These are phyloP conservation scores for Elephantulus edwardii DNA, from an alignment of 2,113 vertebrate genomes.

Conservation along the genomic window DNA sequence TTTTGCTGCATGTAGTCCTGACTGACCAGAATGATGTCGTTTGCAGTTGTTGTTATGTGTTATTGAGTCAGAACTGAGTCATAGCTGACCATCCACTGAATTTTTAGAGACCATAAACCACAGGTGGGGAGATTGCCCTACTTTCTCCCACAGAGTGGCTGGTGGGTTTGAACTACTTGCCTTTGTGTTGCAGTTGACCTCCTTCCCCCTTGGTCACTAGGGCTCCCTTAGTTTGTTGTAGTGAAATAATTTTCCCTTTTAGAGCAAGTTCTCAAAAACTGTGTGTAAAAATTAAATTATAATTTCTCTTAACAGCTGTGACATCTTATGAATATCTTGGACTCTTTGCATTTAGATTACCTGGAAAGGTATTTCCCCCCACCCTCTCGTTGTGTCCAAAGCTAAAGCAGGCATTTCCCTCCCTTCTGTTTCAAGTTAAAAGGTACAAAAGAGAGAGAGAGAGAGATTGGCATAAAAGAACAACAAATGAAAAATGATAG, in stretches of 20 bases:
- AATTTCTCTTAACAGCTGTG: slow-evolving; percentile 85
- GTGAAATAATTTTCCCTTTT: neutral
- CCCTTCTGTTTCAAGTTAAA: neutral
- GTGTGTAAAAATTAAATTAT: slow-evolving; percentile 39
- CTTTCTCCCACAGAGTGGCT: no score
- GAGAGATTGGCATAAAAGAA: slow-evolving; percentile 31
- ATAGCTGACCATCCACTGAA: no score
- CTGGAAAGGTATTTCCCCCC: slow-evolving; percentile 88
- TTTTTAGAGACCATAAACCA: no score
- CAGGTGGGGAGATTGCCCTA: no score
- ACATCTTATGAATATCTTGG: slow-evolving; percentile 95
- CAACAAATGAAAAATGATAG: neutral
- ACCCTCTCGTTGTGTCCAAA: neutral
- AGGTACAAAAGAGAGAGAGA: neutral
- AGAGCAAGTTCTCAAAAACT: neutral
- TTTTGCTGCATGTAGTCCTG: neutral
- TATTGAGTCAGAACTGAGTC: no score
- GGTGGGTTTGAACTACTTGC: no score
- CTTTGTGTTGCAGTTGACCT: no score
- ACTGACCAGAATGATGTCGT: neutral
- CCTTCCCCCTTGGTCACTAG: no score
- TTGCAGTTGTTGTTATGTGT: no score
- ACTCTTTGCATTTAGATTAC: slow-evolving; percentile 89
- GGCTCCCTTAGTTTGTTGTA: neutral
- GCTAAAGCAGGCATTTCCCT: neutral